Base-by-base conservation (phyloP, 2,797 vertebrate species). In the Brotula barbata region DNA sequence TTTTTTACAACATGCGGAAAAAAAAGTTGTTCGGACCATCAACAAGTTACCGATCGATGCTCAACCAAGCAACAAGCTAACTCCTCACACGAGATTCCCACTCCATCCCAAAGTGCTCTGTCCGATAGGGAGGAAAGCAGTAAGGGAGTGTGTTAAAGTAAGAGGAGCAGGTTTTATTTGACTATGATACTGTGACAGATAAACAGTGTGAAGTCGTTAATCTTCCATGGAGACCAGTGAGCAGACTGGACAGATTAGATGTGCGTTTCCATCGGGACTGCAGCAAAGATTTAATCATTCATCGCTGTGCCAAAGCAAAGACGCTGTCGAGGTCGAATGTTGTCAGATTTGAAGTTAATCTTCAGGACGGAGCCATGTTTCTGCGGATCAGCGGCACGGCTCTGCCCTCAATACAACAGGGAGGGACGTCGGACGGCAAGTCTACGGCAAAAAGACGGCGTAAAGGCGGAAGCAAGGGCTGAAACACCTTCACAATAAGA, bases 261-360 rank as follows among this genome's bases (percentile, higher is more conserved):
- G 84, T 85, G 80, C 86, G 12, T 82, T 88, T 87, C 85, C 84
- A 89, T 89, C 87, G 87, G 87, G 82, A 85, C 83, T 71, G 83
- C 70, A 78, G 86, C 85, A 82, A 88, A 91, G 85, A 92, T 91
- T 90, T 90, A 92, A 92, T 92, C 89, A 90, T 89, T 91, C 87
- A 89, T 91, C 88, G 83, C 85, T 91, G 91, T 89, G 88, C 83
- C 77, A 71, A 86, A 88, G 85, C 88, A 90, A 89, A 91, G 88
- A 91, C 84, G 87, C 88, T 89, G 88, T 88, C 49, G 87, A 82
- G 90, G 87, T 90, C 88, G 89, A 84, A 73, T 77, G 89, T 72
- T 82, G 84, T 81, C 89, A 90, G 89, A 92, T 91, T 92, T 91
- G 80, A 86, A 88, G 88, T 90, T 92, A 91, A 92, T 92, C 91